A percentile compares a stretch with the other conserved stretches of the same genome.
These are phyloP conservation scores for Lottia scabra DNA, from an alignment of 2,888 invertebrate genomes.

Conservation along the genomic window DNA sequence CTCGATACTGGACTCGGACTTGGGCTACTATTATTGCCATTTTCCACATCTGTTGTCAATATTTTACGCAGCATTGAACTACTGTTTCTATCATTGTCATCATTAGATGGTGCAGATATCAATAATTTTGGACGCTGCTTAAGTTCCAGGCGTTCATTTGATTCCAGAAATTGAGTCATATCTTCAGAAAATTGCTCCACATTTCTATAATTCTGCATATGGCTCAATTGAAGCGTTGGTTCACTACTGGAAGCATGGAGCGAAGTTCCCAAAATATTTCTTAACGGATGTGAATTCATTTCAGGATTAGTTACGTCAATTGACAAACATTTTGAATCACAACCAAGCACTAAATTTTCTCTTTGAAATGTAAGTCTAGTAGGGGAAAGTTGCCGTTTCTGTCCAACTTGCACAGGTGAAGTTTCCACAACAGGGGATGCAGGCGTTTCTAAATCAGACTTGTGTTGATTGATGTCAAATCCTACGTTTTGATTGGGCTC, in stretches of 20 bases:
- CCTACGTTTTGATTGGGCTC: neutral
- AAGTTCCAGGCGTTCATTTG: neutral
- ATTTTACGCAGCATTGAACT: slow-evolving; percentile 29
- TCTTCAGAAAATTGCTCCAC: neutral
- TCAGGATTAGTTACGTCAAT: neutral
- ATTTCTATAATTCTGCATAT: neutral
- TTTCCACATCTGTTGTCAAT: slow-evolving; percentile 29
- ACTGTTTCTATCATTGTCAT: neutral
- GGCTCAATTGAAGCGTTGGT: neutral
- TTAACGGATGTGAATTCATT: neutral
- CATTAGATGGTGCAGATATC: neutral
- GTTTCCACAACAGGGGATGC: neutral
- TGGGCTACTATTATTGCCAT: slow-evolving; percentile 23
- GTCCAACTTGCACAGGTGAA: neutral
- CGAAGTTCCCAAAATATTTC: neutral
- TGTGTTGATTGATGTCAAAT: too few species aligned
- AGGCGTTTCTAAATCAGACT: too few species aligned
- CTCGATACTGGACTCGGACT: slow-evolving; percentile 21
- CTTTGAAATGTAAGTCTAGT: neutral
- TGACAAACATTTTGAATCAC: neutral
- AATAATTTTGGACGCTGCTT: neutral
- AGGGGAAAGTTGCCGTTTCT: neutral
- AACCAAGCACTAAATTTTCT: neutral
- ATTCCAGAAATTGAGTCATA: neutral
- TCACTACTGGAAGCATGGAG: neutral